phyloP scores from a whole-genome alignment of 1,140 invertebrate genomes.

The Popillia japonica region DNA sequence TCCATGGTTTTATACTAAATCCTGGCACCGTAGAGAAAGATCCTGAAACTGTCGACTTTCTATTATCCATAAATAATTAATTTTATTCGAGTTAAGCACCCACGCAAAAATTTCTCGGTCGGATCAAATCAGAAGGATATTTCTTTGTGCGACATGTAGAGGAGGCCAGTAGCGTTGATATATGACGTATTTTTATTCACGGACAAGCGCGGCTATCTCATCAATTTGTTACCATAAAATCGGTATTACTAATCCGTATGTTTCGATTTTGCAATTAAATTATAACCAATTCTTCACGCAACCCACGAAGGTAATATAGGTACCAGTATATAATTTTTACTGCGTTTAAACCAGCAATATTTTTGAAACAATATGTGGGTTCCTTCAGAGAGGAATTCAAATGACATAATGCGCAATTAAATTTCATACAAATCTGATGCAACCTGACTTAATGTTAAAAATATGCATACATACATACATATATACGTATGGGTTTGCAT shows the following conservation, averaged over 20 bases:
- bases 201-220: background rate
- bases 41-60: conserved; percentile 25
- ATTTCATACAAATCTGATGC: conserved; percentile 26
- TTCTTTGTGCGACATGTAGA: background rate
- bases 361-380: background rate
- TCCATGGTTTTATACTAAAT: conserved; percentile 16
- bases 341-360: background rate
- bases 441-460: background rate
- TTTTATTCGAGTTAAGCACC: conserved; percentile 18
- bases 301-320: background rate
- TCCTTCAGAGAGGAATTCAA: background rate
- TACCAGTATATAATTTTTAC: background rate
- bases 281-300: background rate
- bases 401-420: background rate
- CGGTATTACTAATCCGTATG: background rate
- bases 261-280: conserved; percentile 11
- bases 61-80: conserved; percentile 30
- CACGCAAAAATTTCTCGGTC: conserved; percentile 17
- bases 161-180: background rate
- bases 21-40: background rate
- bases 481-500: background rate
- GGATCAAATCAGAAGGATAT: background rate
- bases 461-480: no score
- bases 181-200: background rate
- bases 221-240: background rate